Base-by-base conservation (phyloP, 2,888 invertebrate genomes). In the Lamellibrachia satsuma region DNA sequence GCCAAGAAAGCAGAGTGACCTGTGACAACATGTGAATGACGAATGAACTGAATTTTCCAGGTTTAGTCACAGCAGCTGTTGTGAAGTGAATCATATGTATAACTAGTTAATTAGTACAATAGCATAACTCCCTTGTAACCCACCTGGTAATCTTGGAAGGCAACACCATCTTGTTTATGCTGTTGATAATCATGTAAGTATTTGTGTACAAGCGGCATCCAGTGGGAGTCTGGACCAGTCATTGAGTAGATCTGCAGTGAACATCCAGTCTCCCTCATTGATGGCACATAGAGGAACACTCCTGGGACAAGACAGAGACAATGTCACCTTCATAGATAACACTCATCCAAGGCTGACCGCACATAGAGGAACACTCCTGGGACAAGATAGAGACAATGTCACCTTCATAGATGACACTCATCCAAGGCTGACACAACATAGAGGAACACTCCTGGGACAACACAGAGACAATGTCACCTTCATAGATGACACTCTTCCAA, bases 121-220 rank as follows among this genome's bases (percentile, higher is more conserved):
- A 15, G 22, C 75, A 75, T 75, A 75, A 75, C 15, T 75, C 3
- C 22, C 75, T 3, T 75, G 6, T 9, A 1, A 15, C 15, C 22
- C 22, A 75, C 75, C 75, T 75, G 75, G 75, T 75, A 75, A 4
- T 75, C 15, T 75, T 75, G 75, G 75, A 75, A 75, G 75, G 75
- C 75, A n/a, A 75, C 22, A 11, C 22, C 75, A 22, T 75, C 22
- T 22, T 75, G 75, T 75, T 22, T 75, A n/a, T 75, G 6, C 75
- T 75, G 75, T 75, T 22, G 75, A 75, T 22, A 75, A n/a, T n/a
- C 75, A 75, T 75, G 75, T n/a, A 75, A 75, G 75, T 75, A 75
- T 22, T 75, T 75, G 75, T 75, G 75, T 75, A 75, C 75, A 11
- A 75, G 22, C 3, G 75, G 75, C 75, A 75, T 75, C 75, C 75